Base-by-base conservation (phyloP, 2,113 vertebrate genomes). In the Ameiurus melas region DNA sequence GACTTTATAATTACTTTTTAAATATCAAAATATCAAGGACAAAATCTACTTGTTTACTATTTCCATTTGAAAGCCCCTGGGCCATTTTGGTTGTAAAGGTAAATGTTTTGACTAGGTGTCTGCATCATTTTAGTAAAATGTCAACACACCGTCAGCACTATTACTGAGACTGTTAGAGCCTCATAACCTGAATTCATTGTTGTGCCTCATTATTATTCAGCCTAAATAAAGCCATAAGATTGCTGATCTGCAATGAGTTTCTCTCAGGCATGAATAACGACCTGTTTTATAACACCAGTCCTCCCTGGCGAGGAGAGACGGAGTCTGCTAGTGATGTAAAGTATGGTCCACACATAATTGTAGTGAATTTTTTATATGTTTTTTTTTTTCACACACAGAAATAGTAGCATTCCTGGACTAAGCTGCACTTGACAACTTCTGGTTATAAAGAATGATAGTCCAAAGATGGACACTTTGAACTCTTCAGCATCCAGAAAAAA, bases 261-360 rank as follows among this genome's bases (percentile, higher is more conserved):
- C 86, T 88, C 88, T 89, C 90, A 91, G 70, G 88, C 90, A 91
- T 91, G 88, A 91, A 91, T 89, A 91, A 88, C 88, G 85, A 33
- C 55, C 90, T 84, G 73, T 86, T 91, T 87, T 53, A 85, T 86
- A 91, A 88, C 33, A 86, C 60, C 19, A 39, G 30, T 79, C 58
- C 78, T 75, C 25, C 88, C 68, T 83, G 66, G 83, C 0, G 58
- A 86, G 83, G 70, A 83, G 30, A 60, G n/a, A 79, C 22, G 3
- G 43, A 66, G 47, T 30, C 39, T 57, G 78, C 27, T 57, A 57
- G 78, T 33, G 78, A 33, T 80, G 53, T 20, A 57, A 82, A 60
- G 19, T 81, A 55, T 82, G 57, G 10, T 60, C 57, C 30, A 60
- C 57, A 36, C 17, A 60, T 60, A 60, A 82, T 60, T 60, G 10